Evolutionary conservation across 2,888 invertebrate species (phyloP), one percentile per base, ranked within the genome.

Genomic region (Limnephilus marmoratus): DNA sequence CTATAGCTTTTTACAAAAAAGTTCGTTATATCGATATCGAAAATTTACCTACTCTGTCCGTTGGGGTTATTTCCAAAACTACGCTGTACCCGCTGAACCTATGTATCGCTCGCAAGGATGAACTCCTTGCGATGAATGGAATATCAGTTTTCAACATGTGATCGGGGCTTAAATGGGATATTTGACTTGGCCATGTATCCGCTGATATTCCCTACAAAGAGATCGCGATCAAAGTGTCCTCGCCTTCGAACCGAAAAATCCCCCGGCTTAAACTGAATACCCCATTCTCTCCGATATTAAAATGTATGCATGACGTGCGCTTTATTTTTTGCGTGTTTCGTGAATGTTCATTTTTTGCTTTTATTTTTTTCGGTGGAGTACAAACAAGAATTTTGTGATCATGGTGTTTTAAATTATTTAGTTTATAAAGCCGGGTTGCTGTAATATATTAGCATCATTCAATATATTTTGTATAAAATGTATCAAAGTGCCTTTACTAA

Each of bases 81-180:
- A 15, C 7, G 81, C 3, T 31, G 82, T 87, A n/a, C n/a, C n/a
- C n/a, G n/a, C n/a, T n/a, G n/a, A n/a, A n/a, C n/a, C n/a, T n/a
- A 34, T 87, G 87, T 87, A 87, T 87, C 87, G 87, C 34, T 90
- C 81, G 90, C 81, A 29, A 81, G 37, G 81, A 41, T 90, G 90
- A 81, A 90, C 45, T 81, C 41, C 81, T 81, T 29, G 34, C 24
- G 68, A 87, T 87, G 87, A 68, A 85, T 91, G 80, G 89, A 81
- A 92, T 82, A 90, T 87, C 92, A 82, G 90, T 85, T 87, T 92
- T n/a, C 45, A 68, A 68, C 91, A 45, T 90, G 91, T 85, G 91
- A 90, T 85, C 53, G 81, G 81, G 85, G 90, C 90, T 91, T 83
- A 89, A 91, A 92, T 93, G 53, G 92, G 90, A 93, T 92, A 93